Evolutionary conservation across 2,113 vertebrate species (phyloP).

Genomic region (Rhinichthys klamathensis): DNA sequence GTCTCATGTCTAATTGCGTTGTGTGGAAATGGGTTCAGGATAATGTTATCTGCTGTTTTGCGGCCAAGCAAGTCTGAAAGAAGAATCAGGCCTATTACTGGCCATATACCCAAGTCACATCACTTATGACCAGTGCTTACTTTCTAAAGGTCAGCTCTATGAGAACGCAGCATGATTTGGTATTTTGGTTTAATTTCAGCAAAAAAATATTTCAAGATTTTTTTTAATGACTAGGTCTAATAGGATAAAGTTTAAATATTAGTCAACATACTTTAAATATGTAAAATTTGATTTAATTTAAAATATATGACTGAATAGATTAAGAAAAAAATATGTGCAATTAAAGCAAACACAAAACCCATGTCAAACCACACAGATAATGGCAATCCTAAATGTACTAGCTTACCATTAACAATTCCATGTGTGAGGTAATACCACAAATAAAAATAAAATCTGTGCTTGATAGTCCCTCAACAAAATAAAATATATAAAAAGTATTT

Average conservation of each 20-base stretch:
- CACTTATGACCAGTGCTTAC: constrained; percentile 37
- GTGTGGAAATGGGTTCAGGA: constrained; percentile 32
- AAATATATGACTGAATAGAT: too few relatives aligned
- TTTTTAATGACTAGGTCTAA: constrained; percentile 43
- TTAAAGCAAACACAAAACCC: not conserved
- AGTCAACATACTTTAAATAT: not conserved
- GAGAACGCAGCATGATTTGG: not conserved
- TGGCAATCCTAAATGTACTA: not conserved
- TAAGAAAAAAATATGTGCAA: not conserved
- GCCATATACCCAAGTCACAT: constrained; percentile 5
- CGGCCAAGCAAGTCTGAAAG: not conserved
- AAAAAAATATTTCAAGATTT: not conserved
- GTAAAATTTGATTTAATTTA: not conserved
- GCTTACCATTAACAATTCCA: not conserved
- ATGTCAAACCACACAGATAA: not conserved
- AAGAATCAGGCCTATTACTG: constrained; percentile 8
- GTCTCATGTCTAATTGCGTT: constrained; percentile 31
- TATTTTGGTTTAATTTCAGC: constrained; percentile 28
- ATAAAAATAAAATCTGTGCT: not conserved
- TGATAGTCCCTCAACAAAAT: not conserved
- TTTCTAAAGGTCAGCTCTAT: constrained; percentile 52
- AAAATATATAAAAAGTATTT: not conserved
- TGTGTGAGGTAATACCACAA: not conserved
- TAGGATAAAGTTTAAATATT: not conserved
- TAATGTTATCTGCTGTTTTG: constrained; percentile 34